Percentiles rank a stretch among this genome's conserved stretches.
These are phyloP conservation scores for Gyrodactylus salaris DNA, from an alignment of 1,140 invertebrate genomes.

Conservation along the genomic window DNA sequence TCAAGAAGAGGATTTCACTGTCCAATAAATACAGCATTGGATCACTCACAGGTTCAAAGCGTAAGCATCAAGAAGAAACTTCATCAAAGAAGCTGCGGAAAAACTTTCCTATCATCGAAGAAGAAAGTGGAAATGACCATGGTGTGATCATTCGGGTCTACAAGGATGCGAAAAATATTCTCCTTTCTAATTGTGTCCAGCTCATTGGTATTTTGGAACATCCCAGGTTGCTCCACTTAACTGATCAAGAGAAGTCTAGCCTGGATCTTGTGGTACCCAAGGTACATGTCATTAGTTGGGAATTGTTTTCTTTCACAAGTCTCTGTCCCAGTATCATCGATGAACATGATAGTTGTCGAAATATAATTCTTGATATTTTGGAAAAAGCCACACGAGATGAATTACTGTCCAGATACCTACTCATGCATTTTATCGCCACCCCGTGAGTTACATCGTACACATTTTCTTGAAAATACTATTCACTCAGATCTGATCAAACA, in stretches of 20 bases:
- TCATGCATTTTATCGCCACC: neutral
- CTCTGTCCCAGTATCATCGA: neutral
- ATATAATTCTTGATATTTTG: neutral
- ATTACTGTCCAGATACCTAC: neutral
- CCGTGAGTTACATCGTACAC: too few species aligned
- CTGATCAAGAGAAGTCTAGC: neutral
- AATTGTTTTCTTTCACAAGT: neutral
- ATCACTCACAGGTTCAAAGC: neutral
- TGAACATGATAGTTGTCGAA: neutral
- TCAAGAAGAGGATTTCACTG: neutral
- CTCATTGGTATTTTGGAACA: neutral
- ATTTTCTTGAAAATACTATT: too few species aligned
- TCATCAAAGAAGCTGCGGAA: neutral
- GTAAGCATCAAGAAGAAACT: neutral
- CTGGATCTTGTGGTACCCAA: neutral
- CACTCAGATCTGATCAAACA: too few species aligned
- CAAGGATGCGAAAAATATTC: neutral
- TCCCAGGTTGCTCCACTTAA: neutral
- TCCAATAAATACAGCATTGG: neutral
- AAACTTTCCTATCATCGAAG: neutral
- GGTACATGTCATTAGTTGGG: neutral
- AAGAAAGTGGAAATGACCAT: neutral
- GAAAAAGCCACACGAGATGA: neutral
- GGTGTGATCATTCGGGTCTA: neutral
- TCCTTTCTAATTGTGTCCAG: neutral